Evolutionary conservation across 2,113 vertebrate genomes (phyloP), one percentile per base, ranked within the genome.

Genomic region (Rhinolophus ferrumequinum): DNA sequence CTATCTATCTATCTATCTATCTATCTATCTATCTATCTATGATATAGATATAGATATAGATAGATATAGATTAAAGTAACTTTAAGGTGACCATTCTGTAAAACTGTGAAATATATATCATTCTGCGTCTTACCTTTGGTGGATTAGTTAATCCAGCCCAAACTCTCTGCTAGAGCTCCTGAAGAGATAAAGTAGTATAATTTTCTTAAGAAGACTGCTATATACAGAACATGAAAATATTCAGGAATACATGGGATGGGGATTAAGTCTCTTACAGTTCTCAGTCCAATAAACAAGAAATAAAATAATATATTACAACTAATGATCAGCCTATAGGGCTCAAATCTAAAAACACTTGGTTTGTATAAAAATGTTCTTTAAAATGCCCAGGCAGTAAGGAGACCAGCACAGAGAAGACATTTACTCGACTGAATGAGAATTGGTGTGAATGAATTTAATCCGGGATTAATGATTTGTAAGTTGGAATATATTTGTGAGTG

Each of bases 61-160:
- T 44, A 44, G 41, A 44, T 44, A 44, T 44, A 44, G 0, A 76
- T 8, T 72, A 89, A 93, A 82, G 19, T 30, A 79, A 73, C 7
- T 88, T 84, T 84, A 95, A 72, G 13, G 26, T 81, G 24, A 44
- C 3, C 69, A 86, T 93, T 75, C 9, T 54, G 1, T 69, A 92
- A 88, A 72, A 21, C 9, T 83, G 15, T 93, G 30, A 70, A 62
- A n/a, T 85, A 33, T 66, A 2, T 24, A 62, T 82, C 82, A 62
- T 44, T 90, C 52, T 38, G 13, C 6, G 47, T 80, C 8, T 56
- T 10, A 9, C 87, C 4, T 70, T 83, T 89, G 16, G 1, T 67
- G 5, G 8, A n/a, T 79, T 41, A 93, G 90, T 90, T 76, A 26
- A 82, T 80, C 14, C 6, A 95, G 26, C 2, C 6, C 8, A n/a